Evolutionary conservation across 2,113 vertebrate genomes (phyloP), one percentile per base, ranked within the genome.

Genomic region (Megaleporinus macrocephalus): DNA sequence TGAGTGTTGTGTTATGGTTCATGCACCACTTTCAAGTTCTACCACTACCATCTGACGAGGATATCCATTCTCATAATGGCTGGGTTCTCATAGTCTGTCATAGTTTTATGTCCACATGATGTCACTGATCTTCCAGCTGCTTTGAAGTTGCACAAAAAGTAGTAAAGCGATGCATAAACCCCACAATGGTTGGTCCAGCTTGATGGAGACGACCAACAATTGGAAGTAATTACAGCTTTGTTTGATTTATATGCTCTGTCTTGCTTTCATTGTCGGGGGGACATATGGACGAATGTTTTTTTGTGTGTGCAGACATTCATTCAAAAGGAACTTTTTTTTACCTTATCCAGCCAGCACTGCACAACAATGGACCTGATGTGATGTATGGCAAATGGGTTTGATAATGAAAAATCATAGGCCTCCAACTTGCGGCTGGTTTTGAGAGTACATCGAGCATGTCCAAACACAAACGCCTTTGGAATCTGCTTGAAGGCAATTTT

Each of bases 401-500:
- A 65, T 29, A 27, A 53, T 70, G 18, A 70, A 53, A 82, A 59
- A 44, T 79, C 14, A 41, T 41, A 61, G 13, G 36, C 62, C 53
- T 74, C 61, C 22, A 74, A 69, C 70, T 53, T 44, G 41, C 73
- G 33, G 30, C 33, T 73, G 69, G 57, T n/a, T 71, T 63, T 24
- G 22, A 83, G 71, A 55, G 24, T 30, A 62, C 65, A 76, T 41
- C n/a, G 29, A 62, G 66, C 73, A 59, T 80, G 66, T 57, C 59
- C 53, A 18, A 61, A 82, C 69, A 62, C 27, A 65, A 78, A 77
- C 18, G 33, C 78, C 44, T 69, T 33, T 79, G 76, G 80, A 79
- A 82, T 83, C 72, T 80, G 55, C 80, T 86, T 76, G 18, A 20
- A 75, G 47, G 53, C 55, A 63, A n/a, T 13, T 53, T 53, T 59